phyloP scores from a whole-genome alignment of 1,140 invertebrate species.

The Bombyx mandarina region DNA sequence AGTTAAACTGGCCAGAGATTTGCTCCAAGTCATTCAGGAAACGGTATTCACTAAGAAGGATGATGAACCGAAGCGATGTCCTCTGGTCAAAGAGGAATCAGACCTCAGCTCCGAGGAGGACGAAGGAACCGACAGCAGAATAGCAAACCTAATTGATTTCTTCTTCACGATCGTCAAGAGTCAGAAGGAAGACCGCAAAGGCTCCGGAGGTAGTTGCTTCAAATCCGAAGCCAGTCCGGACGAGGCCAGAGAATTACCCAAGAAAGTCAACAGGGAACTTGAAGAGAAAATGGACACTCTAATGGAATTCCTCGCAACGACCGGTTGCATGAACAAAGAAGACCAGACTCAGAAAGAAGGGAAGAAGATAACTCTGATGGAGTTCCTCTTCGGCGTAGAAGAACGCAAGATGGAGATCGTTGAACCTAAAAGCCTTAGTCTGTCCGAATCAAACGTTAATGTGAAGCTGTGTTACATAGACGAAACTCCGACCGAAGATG shows the following conservation, averaged over 20 bases:
- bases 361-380: slow-evolving; percentile 62
- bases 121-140: slow-evolving; percentile 51
- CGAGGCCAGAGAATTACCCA: slow-evolving; percentile 42
- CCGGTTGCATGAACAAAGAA: slow-evolving; percentile 54
- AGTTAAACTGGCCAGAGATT: slow-evolving; percentile 54
- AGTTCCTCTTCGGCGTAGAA: slow-evolving; percentile 57
- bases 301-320: slow-evolving; percentile 58
- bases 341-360: slow-evolving; percentile 39
- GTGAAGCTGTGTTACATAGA: slow-evolving; percentile 61
- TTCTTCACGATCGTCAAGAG: slow-evolving; percentile 66
- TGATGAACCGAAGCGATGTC: slow-evolving; percentile 49
- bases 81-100: slow-evolving; percentile 55
- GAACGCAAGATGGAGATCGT: slow-evolving; percentile 52
- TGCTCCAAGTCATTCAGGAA: slow-evolving; percentile 65
- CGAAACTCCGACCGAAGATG: slow-evolving; percentile 58
- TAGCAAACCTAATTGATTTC: slow-evolving; percentile 65
- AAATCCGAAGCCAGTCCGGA: slow-evolving; percentile 58
- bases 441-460: slow-evolving; percentile 57
- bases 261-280: slow-evolving; percentile 51
- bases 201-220: slow-evolving; percentile 61
- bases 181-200: slow-evolving; percentile 56
- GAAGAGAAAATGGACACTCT: slow-evolving; percentile 66
- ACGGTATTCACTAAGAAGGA: slow-evolving; percentile 50
- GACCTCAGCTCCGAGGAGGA: slow-evolving; percentile 56
- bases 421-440: slow-evolving; percentile 30